Evolutionary conservation across 2,797 vertebrate genomes (phyloP), one percentile per base, ranked within the genome.

Genomic region (Hippocampus kuda): DNA sequence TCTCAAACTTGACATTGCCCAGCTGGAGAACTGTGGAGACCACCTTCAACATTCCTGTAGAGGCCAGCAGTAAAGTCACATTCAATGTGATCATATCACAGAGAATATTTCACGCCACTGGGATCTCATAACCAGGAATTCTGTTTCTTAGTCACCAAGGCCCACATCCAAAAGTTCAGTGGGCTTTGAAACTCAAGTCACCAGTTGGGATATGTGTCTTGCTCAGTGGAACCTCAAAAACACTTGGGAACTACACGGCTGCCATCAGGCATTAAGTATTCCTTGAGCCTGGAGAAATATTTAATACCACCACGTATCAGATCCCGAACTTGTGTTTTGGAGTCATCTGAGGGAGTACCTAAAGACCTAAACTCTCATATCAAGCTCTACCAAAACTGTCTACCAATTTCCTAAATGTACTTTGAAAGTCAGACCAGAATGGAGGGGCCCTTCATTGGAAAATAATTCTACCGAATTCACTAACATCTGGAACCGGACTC

Each of bases 1-100:
- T 99, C 86, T 98, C 97, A 88, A 99, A 97, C 83, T 92, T 93
- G 24, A 98, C 91, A 72, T 99, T 98, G 3, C 97, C 97, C 49
- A 99, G 91, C 70, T 98, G 95, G 10, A 98, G 91, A 66, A 98
- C 97, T 0, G 94, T 92, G 2, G 97, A 99, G 48, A 97, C 94
- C 7, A 97, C 93, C 83, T 88, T 98, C 79, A 97, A 66, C 77
- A 98, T 91, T 48, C 93, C 97, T 99, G 80, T 15, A 59, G 12
- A 44, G 24, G 38, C 7, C 18, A 26, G 15, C 24, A 51, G 18
- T 9, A 26, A 26, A 41, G 48, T 54, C 13, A 67, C 51, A 41
- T 20, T 26, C 1, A 44, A 24, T 7, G 6, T 48, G 62, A 41
- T 15, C 22, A 44, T n/a, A 41, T 64, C 11, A 15, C 38, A 44